Evolutionary conservation across 1,140 invertebrate species (phyloP).

Genomic region (Rhagoletis pomonella): DNA sequence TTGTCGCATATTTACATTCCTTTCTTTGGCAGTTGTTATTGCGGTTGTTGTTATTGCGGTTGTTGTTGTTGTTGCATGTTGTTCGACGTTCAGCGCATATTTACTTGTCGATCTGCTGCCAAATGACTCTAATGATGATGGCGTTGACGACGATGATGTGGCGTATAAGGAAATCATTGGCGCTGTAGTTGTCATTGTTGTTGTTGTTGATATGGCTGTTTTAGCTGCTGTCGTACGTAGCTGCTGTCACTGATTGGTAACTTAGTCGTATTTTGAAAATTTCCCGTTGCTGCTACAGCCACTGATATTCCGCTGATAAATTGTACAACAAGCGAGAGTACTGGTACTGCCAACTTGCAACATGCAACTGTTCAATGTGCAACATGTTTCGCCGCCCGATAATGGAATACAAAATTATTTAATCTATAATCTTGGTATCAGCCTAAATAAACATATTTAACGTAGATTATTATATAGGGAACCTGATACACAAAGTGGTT

Average conservation of each 20-base stretch:
- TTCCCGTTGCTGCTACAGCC: not conserved
- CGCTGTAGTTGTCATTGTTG: not conserved
- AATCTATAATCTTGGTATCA: constrained; percentile 31
- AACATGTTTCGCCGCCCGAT: not conserved
- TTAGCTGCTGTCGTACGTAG: too few species aligned
- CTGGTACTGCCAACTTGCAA: too few species aligned
- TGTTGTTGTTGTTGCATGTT: constrained; percentile 38
- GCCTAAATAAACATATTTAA: constrained; percentile 27
- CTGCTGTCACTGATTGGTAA: constrained; percentile 41
- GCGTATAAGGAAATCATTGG: not conserved
- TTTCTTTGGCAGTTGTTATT: not conserved
- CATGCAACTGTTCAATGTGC: not conserved
- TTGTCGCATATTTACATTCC: constrained; percentile 26
- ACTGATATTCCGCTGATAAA: constrained; percentile 35
- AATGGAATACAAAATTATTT: constrained; percentile 18
- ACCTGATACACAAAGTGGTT: not conserved
- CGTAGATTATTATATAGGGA: not conserved
- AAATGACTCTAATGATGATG: constrained; percentile 47
- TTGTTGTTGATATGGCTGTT: constrained; percentile 2
- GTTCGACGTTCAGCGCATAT: constrained; percentile 10
- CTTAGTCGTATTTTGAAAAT: constrained; percentile 21
- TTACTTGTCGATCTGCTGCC: constrained; percentile 43
- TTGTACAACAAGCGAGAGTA: not conserved
- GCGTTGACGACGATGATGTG: constrained; percentile 41
- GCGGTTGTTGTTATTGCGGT: too few species aligned